Evolutionary conservation across 2,797 vertebrate species (phyloP), one percentile per base, ranked within the genome.

Genomic region (Amniataba percoides): DNA sequence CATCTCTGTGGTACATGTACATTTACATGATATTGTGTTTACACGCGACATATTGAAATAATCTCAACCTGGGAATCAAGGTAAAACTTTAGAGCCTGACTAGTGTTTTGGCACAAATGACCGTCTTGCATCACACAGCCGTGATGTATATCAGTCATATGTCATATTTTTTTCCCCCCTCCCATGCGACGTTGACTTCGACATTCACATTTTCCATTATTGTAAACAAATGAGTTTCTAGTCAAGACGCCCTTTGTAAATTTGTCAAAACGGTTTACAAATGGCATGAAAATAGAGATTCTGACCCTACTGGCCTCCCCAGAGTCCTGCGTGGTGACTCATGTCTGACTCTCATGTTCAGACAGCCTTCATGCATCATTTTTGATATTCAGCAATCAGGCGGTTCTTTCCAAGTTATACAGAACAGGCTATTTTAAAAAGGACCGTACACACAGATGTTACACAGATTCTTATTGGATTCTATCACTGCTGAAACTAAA

Each of bases 41-140:
- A 36, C 12, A 69, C 42, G 45, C 31, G 27, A 68, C 40, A 58
- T 48, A 56, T 21, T 21, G 16, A 21, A 46, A 61, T 63, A 19
- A 59, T 73, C 56, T 43, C 53, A 60, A 68, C 34, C 18, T 12
- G 18, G 42, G 46, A 57, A 51, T 49, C 12, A 46, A 49, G 42
- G 59, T 46, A 34, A 19, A 55, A 7, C 5, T 58, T 51, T 58
- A 21, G 59, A 82, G 62, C 31, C 46, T n/a, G 51, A 43, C 58
- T 46, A 0, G 27, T 49, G 43, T 45, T 87, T 83, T 81, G 86
- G 81, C 80, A 87, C 78, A 75, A 71, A 65, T 65, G 23, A 83
- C 71, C 40, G 55, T 7, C 53, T 78, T 86, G 66, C 82, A 64
- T 84, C 80, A 77, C 36, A 67, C 49, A 45, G 46, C 56, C 57